A percentile compares a stretch with the other conserved stretches of the same genome.
Evolutionary conservation across 2,888 invertebrate species (phyloP).

Genomic region (Aquatica leii): DNA sequence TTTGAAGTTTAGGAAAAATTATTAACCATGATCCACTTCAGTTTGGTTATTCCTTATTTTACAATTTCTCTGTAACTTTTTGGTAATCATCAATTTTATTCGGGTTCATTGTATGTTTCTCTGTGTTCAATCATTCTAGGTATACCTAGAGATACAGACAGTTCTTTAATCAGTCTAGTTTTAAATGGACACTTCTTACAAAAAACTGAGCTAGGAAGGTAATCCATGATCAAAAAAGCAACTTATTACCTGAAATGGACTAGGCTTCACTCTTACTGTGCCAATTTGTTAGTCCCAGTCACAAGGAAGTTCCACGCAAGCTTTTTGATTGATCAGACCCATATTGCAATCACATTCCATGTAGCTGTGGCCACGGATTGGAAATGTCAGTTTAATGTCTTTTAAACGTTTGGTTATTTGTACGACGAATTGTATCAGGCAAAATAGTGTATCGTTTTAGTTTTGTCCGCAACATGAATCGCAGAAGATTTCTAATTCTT

Average conservation of each 20-base stretch:
- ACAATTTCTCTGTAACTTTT: too few relatives aligned
- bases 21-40: too few relatives aligned
- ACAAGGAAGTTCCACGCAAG: background rate
- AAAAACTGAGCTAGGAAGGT: background rate
- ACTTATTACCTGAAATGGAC: too few relatives aligned
- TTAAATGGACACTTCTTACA: conserved; percentile 1
- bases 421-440: too few relatives aligned
- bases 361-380: too few relatives aligned
- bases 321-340: too few relatives aligned
- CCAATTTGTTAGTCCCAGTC: background rate
- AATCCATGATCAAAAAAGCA: background rate
- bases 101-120: conserved; percentile 1
- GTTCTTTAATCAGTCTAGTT: background rate
- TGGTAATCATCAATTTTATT: too few relatives aligned
- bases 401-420: too few relatives aligned
- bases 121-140: conserved; percentile 3
- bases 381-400: too few relatives aligned
- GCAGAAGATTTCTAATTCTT: conserved; percentile 3
- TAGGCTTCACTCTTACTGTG: background rate
- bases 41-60: too few relatives aligned
- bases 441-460: conserved; percentile 1
- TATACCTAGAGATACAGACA: conserved; percentile 1
- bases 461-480: conserved; percentile 3
- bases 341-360: too few relatives aligned
- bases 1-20: too few relatives aligned